phyloP scores from a whole-genome alignment of 2,888 invertebrate species.

The Eurois occulta region DNA sequence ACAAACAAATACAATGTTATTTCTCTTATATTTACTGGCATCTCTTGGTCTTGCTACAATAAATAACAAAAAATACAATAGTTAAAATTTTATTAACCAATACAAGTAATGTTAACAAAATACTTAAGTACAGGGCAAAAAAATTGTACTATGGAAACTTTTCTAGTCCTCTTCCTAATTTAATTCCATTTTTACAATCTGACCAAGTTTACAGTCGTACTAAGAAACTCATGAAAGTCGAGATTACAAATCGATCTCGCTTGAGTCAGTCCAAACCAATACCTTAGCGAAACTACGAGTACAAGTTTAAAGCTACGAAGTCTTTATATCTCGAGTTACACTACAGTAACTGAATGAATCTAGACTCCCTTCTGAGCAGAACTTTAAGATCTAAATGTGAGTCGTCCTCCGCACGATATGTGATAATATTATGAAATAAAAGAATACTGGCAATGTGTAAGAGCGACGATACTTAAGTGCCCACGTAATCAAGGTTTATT shows the following conservation, averaged over 20 bases:
- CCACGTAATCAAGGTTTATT: constrained; percentile 53
- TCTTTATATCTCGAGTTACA: constrained; percentile 22
- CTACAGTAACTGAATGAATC: neutral
- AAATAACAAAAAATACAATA: neutral
- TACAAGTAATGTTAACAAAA: neutral
- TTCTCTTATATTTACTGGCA: neutral
- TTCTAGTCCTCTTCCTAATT: constrained; percentile 12
- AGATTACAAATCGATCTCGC: neutral
- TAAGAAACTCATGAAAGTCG: constrained; percentile 16
- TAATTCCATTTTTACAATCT: constrained; percentile 11
- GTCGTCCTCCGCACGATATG: constrained; percentile 1
- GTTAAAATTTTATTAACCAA: neutral
- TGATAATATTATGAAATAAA: constrained; percentile 44
- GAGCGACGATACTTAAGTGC: constrained; percentile 30
- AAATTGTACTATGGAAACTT: neutral
- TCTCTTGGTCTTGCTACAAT: neutral
- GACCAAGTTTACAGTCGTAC: constrained; percentile 2
- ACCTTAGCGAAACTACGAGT: constrained; percentile 4
- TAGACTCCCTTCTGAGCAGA: neutral
- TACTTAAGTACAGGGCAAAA: too few species aligned
- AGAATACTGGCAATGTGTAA: constrained; percentile 29
- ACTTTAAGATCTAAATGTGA: constrained; percentile 9
- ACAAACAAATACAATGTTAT: constrained; percentile 1
- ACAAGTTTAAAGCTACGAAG: neutral
- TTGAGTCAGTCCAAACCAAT: neutral